A percentile compares a stretch with the other conserved stretches of the same genome.
Evolutionary conservation across 2,113 vertebrate genomes (phyloP).

Genomic region (Pedetes capensis): DNA sequence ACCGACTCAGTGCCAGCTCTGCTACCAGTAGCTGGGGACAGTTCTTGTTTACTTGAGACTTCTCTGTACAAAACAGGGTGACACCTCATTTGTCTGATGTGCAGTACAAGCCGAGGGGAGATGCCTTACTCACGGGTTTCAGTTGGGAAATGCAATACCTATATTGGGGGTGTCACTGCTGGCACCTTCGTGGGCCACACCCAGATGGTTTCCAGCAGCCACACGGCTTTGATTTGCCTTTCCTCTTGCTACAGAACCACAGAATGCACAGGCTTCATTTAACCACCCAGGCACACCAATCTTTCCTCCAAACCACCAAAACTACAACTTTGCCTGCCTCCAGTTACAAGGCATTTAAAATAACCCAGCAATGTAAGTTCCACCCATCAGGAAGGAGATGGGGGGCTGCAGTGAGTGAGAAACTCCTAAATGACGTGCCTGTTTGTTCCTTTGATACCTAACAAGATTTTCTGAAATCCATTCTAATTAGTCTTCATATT

Average conservation of each 20-base stretch:
- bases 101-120: accelerated
- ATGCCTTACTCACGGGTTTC: accelerated
- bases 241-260: background rate
- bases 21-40: background rate
- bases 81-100: background rate
- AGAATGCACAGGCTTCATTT: background rate
- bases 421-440: background rate
- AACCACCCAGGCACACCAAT: accelerated
- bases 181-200: background rate
- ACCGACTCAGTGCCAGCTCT: background rate
- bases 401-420: accelerated
- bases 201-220: background rate
- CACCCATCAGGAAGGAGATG: background rate
- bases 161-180: background rate
- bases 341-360: background rate
- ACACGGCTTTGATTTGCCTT: background rate
- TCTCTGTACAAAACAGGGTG: background rate
- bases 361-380: background rate
- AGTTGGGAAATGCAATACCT: accelerated
- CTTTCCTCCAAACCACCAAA: background rate
- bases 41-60: background rate
- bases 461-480: background rate
- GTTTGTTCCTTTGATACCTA: too few relatives aligned
- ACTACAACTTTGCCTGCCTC: background rate
- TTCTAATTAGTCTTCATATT: background rate